phyloP scores from a whole-genome alignment of 2,888 invertebrate species.

The Parasteatoda lunata region DNA sequence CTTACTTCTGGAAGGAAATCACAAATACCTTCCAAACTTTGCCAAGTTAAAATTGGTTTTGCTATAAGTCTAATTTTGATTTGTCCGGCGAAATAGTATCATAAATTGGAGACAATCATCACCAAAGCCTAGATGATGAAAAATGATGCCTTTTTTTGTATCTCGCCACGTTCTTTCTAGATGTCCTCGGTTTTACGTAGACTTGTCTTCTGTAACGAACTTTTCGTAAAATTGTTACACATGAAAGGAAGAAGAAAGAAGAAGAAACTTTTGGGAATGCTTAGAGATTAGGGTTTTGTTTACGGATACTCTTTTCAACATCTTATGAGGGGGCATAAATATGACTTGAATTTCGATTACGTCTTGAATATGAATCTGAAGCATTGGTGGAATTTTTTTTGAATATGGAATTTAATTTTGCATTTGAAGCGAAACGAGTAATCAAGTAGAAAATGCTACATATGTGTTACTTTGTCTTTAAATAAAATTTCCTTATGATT shows the following conservation, averaged over 20 bases:
- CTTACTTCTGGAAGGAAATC: too few relatives aligned
- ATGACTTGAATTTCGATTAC: slow-evolving; percentile 3
- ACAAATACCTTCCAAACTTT: background rate
- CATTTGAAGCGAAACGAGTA: background rate
- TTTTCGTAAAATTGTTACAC: slow-evolving; percentile 41
- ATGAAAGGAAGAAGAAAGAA: slow-evolving; percentile 26
- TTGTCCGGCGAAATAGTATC: slow-evolving; percentile 42
- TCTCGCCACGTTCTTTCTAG: slow-evolving; percentile 20
- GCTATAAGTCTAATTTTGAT: slow-evolving; percentile 53
- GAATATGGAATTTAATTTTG: background rate
- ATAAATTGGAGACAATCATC: slow-evolving; percentile 60
- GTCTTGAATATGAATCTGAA: background rate
- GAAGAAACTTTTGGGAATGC: slow-evolving; percentile 1
- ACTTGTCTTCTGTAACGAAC: slow-evolving; percentile 33
- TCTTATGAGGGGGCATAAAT: background rate
- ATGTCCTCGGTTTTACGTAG: slow-evolving; percentile 29
- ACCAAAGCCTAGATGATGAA: slow-evolving; percentile 33
- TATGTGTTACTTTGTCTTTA: background rate
- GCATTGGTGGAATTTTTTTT: background rate
- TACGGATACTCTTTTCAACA: background rate
- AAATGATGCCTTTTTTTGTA: slow-evolving; percentile 16
- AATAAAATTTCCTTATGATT: background rate
- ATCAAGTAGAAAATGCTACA: background rate
- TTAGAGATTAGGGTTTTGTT: background rate
- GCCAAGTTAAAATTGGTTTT: slow-evolving; percentile 50